Conservation (phyloP, 2,113 vertebrate genomes). For the Taxidea taxus region DNA sequence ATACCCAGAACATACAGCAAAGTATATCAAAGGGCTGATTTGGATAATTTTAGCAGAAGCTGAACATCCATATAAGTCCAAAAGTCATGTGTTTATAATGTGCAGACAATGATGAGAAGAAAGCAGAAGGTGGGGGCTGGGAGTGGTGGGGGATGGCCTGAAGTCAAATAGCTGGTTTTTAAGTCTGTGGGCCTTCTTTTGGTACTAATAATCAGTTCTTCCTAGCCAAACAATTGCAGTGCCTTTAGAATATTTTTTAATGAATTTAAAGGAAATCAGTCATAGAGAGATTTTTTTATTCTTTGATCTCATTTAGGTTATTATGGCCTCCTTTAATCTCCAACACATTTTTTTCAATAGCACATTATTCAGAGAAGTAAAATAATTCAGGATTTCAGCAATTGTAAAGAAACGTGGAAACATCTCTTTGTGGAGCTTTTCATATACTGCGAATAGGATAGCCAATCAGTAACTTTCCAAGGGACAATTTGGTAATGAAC, state of each 20-base stretch:
- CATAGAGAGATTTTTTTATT: neutral
- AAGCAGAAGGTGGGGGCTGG: neutral
- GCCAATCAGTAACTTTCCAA: neutral
- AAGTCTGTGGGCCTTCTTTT: neutral
- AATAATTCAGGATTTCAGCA: constrained; percentile 11
- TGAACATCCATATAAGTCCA: neutral
- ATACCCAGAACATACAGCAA: neutral
- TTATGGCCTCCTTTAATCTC: constrained; percentile 43
- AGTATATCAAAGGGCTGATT: neutral
- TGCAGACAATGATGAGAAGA: neutral
- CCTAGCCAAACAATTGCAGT: neutral
- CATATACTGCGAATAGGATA: neutral
- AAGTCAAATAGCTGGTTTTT: neutral
- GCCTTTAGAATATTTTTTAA: constrained; percentile 26
- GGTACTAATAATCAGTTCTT: neutral
- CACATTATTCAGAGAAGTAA: neutral
- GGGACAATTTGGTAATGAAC: neutral
- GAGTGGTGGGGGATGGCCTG: neutral
- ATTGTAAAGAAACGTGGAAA: neutral
- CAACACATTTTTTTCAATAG: constrained; percentile 5
- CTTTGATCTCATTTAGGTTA: constrained; percentile 44
- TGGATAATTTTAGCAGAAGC: neutral
- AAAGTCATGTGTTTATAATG: constrained; percentile 19
- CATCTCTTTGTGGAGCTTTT: neutral
- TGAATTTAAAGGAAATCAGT: neutral